Conservation (phyloP, 2,888 invertebrate species). For the Lumbricus terrestris region DNA sequence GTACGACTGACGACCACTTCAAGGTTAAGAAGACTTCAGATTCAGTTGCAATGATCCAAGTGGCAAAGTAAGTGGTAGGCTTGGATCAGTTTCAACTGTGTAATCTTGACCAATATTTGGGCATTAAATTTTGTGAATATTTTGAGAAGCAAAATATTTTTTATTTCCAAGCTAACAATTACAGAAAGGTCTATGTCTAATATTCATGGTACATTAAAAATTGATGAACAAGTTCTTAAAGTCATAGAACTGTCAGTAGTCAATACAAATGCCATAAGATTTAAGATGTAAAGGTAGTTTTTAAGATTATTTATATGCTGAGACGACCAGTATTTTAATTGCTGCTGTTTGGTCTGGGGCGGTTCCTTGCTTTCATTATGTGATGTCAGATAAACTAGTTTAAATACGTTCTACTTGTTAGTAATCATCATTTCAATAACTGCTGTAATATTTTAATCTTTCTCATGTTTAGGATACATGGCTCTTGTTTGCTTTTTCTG, state of each 20-base stretch:
- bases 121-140: not conserved
- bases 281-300: not conserved
- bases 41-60: not conserved
- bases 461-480: not conserved
- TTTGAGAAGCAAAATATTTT: not conserved
- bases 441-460: not conserved
- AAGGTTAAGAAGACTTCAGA: conserved; percentile 10
- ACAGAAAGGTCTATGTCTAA: not conserved
- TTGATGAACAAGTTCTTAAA: not conserved
- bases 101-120: not conserved
- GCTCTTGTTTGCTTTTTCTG: not conserved
- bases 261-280: not conserved
- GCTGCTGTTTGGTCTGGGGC: too few relatives aligned
- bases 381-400: not conserved
- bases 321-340: not conserved
- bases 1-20: conserved; percentile 26
- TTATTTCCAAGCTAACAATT: not conserved
- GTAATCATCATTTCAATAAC: not conserved
- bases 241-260: not conserved
- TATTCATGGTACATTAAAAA: not conserved
- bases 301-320: not conserved
- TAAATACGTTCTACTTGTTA: not conserved
- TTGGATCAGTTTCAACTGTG: not conserved
- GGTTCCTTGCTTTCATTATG: not conserved
- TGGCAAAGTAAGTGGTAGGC: conserved; percentile 18